A percentile compares a stretch with the other conserved stretches of the same genome.
Evolutionary conservation across 1,140 invertebrate genomes (phyloP).

Genomic region (Cyclargus thomasi): DNA sequence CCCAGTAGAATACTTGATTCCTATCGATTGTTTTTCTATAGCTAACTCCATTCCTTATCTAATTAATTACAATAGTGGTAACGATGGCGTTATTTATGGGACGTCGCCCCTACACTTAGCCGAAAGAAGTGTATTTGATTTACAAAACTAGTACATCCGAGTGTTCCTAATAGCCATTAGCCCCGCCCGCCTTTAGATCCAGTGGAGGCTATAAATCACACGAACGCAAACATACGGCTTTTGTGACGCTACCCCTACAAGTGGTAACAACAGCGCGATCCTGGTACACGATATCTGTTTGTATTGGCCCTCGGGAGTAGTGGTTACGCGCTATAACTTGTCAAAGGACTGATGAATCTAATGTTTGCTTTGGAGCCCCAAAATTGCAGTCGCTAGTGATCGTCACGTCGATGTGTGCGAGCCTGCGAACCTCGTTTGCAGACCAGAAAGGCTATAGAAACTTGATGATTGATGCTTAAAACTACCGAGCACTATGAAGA

Average conservation of each 20-base stretch:
- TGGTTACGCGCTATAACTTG: too few species aligned
- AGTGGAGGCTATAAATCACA: conserved; percentile 68
- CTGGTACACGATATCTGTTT: not conserved
- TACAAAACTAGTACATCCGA: conserved; percentile 49
- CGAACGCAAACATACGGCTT: conserved; percentile 63
- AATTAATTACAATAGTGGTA: not conserved
- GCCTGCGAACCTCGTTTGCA: too few species aligned
- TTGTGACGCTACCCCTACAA: conserved; percentile 44
- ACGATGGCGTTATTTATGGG: not conserved
- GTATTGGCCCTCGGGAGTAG: conserved; percentile 1
- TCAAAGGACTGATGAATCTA: too few species aligned
- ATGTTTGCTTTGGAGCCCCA: too few species aligned
- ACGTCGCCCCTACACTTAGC: not conserved
- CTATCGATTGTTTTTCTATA: too few species aligned
- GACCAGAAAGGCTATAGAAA: too few species aligned
- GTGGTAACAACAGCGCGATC: conserved; percentile 15
- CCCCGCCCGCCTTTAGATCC: conserved; percentile 62
- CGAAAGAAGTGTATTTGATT: conserved; percentile 37
- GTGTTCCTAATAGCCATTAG: conserved; percentile 46
- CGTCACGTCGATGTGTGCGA: too few species aligned
- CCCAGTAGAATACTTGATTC: too few species aligned
- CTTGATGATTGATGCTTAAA: too few species aligned
- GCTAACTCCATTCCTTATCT: too few species aligned
- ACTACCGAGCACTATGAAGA: too few species aligned
- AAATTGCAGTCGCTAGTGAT: too few species aligned